phyloP scores from a whole-genome alignment of 2,113 vertebrate species.

The Mystacornis crossleyi region DNA sequence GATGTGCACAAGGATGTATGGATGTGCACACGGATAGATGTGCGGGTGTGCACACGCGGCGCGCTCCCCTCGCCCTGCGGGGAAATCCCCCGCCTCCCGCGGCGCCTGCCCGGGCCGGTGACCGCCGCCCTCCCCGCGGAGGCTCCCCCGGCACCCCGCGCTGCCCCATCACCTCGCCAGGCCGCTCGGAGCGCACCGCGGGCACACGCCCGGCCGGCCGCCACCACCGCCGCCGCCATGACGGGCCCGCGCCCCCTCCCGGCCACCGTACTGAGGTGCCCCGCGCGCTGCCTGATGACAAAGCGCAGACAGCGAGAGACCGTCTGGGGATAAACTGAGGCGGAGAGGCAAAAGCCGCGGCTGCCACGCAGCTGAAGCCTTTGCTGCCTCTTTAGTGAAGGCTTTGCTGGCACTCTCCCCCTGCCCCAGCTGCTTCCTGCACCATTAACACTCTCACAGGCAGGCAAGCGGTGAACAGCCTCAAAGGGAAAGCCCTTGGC shows the following conservation, averaged over 20 bases:
- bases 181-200: neutral
- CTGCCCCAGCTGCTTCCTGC: fast-evolving
- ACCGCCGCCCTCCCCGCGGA: neutral
- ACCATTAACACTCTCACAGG: fast-evolving
- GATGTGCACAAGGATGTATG: neutral
- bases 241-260: neutral
- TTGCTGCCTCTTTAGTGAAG: fast-evolving
- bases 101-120: fast-evolving
- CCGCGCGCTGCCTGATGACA: neutral
- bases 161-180: neutral
- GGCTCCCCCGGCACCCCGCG: neutral
- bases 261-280: neutral
- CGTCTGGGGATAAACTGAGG: fast-evolving
- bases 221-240: slow-evolving; percentile 20
- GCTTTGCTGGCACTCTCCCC: fast-evolving
- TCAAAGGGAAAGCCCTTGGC: fast-evolving
- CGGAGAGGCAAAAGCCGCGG: fast-evolving
- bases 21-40: fast-evolving
- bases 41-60: fast-evolving
- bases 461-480: fast-evolving
- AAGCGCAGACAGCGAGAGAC: fast-evolving
- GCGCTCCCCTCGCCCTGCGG: neutral
- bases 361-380: fast-evolving
- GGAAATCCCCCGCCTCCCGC: no score
- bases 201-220: neutral